These are phyloP conservation scores for Gambelia wislizenii DNA, from an alignment of 2,797 vertebrate genomes.

Conservation along the genomic window DNA sequence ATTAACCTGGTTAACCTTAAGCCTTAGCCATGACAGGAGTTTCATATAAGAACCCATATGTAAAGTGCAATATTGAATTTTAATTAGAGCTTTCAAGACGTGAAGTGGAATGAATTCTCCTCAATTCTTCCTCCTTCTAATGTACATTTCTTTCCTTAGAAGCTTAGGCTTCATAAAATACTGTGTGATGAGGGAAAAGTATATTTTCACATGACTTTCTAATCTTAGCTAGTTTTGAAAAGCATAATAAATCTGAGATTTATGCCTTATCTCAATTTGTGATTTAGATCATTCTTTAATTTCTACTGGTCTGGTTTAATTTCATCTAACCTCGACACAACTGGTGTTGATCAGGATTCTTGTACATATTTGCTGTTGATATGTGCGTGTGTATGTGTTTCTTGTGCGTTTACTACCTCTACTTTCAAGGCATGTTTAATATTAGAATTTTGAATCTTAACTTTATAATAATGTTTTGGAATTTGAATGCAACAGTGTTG, in stretches of 20 bases:
- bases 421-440: neutral
- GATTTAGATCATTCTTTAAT: neutral
- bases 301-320: neutral
- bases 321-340: neutral
- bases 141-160: constrained; percentile 22
- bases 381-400: neutral
- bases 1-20: constrained; percentile 76
- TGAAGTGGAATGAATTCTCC: constrained; percentile 43
- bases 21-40: constrained; percentile 67
- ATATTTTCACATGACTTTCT: neutral
- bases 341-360: neutral
- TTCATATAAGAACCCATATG: constrained; percentile 66
- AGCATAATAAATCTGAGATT: neutral
- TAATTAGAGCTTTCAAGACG: constrained; percentile 69
- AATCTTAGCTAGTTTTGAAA: constrained; percentile 18
- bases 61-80: constrained; percentile 69
- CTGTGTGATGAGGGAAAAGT: constrained; percentile 19
- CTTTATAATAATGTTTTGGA: constrained; percentile 58
- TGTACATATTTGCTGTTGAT: neutral
- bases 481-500: constrained; percentile 58
- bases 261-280: accelerated
- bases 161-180: constrained; percentile 27
- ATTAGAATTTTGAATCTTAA: neutral
- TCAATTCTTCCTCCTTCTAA: constrained; percentile 1
- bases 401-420: neutral